Evolutionary conservation across 2,888 invertebrate species (phyloP), one percentile per base, ranked within the genome.

Genomic region (Xylota sylvarum): DNA sequence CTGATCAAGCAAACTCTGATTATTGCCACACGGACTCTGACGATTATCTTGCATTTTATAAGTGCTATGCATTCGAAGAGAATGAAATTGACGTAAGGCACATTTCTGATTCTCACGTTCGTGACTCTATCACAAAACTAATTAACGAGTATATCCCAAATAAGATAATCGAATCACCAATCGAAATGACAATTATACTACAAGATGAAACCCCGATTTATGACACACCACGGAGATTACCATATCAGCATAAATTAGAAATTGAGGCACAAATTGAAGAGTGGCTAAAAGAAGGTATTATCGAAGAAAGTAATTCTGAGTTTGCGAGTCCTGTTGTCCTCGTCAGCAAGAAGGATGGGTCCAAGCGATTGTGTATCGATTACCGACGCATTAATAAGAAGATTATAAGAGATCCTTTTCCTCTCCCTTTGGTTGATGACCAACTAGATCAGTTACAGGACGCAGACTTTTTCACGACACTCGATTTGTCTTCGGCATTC

Each of bases 241-340:
- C 78, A 17, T 37, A 55, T 19, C 12, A 32, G 35, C 62, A 79
- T 14, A 67, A 80, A 30, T 5, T 37, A 4, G 14, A 35, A 12
- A 72, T 91, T 0, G 88, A 91, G 9, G 56, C 77, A 1, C 89
- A 89, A 74, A 88, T 92, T 5, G 60, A 88, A 2, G 55, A 65
- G 14, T 91, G 91, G 90, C 30, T 90, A 12, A 32, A 88, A 2
- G 86, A 89, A 14, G 90, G 89, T 2, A 89, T 92, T 1, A 88
- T 91, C 9, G 82, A 88, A 62, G 88, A 89, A 1, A 90, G 90
- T n/a, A 64, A 35, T 23, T 91, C 91, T 0, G 90, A 91, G 5
- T 91, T 90, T 74, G 89, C 90, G 1, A 77, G 85, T 30, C 88
- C 88, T 4, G 67, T 88, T 12, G 88, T 88, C n/a, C 50, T 91